A percentile compares a stretch with the other conserved stretches of the same genome.
Conservation (phyloP, 1,140 invertebrate genomes). For the Linepithema humile region DNA sequence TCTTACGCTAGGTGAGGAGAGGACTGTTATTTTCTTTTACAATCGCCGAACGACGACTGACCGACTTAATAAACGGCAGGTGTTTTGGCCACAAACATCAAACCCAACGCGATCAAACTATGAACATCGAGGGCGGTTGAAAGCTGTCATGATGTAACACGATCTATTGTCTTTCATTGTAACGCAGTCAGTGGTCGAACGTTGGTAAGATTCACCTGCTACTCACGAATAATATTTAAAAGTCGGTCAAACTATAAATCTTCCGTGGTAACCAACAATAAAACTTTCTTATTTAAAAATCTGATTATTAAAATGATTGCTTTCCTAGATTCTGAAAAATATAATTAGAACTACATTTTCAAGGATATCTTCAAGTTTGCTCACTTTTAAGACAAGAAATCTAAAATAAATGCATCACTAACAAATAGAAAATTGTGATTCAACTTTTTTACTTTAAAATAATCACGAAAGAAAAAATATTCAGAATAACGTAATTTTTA, state of each 20-base stretch:
- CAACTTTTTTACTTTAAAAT: too few relatives aligned
- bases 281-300: neutral
- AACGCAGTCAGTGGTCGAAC: constrained; percentile 20
- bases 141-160: neutral
- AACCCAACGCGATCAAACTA: constrained; percentile 61
- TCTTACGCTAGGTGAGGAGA: neutral
- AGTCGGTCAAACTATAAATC: constrained; percentile 37
- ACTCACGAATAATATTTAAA: constrained; percentile 22
- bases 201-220: constrained; percentile 54
- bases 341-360: constrained; percentile 10
- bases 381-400: neutral
- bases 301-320: neutral
- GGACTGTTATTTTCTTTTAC: constrained; percentile 15
- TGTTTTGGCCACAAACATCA: constrained; percentile 60
- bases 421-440: too few relatives aligned
- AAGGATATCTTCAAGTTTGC: too few relatives aligned
- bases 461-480: neutral
- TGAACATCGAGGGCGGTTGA: constrained; percentile 59
- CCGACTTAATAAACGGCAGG: constrained; percentile 59
- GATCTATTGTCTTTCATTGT: constrained; percentile 60
- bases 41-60: constrained; percentile 23
- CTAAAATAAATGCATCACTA: neutral
- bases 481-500: neutral
- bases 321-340: neutral
- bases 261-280: neutral